phyloP scores from a whole-genome alignment of 2,888 invertebrate species.

The Dryocosmus kuriphilus region DNA sequence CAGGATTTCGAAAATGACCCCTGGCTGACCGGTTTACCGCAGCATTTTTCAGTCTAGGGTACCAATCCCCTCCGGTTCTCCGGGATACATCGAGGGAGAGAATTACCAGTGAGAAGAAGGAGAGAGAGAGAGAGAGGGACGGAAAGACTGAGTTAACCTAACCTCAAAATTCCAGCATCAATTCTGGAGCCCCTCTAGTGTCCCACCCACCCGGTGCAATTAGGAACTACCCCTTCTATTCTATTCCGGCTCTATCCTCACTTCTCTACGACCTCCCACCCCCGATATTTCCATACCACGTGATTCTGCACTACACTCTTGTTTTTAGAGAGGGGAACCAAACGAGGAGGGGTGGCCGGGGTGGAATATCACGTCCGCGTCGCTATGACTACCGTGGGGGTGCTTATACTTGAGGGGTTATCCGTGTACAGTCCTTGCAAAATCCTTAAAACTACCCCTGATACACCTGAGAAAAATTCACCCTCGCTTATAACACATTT shows the following conservation, averaged over 20 bases:
- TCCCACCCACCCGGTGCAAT: conserved; percentile 74
- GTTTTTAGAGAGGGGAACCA: conserved; percentile 69
- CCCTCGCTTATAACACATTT: conserved; percentile 61
- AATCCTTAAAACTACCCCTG: conserved; percentile 69
- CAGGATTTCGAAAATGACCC: conserved; percentile 70
- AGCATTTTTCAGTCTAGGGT: conserved; percentile 74
- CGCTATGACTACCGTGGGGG: conserved; percentile 73
- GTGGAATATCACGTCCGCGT: conserved; percentile 65
- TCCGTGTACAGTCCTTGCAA: conserved; percentile 72
- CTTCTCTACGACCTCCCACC: conserved; percentile 68
- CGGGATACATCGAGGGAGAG: conserved; percentile 63
- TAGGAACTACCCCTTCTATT: conserved; percentile 74
- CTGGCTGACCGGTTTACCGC: conserved; percentile 70
- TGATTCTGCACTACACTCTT: conserved; percentile 75
- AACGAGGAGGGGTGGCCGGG: conserved; percentile 57
- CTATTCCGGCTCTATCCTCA: conserved; percentile 70
- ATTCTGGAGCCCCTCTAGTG: conserved; percentile 72
- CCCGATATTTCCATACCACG: conserved; percentile 65
- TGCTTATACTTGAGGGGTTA: conserved; percentile 75
- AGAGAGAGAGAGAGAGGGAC: conserved; percentile 53
- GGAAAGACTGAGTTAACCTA: conserved; percentile 69
- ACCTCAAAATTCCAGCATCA: conserved; percentile 76
- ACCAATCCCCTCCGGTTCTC: conserved; percentile 65
- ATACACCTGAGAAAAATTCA: conserved; percentile 58
- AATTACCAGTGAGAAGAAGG: conserved; percentile 50